Evolutionary conservation across 2,797 vertebrate genomes (phyloP), one percentile per base, ranked within the genome.

Genomic region (Molossus alvarezi): DNA sequence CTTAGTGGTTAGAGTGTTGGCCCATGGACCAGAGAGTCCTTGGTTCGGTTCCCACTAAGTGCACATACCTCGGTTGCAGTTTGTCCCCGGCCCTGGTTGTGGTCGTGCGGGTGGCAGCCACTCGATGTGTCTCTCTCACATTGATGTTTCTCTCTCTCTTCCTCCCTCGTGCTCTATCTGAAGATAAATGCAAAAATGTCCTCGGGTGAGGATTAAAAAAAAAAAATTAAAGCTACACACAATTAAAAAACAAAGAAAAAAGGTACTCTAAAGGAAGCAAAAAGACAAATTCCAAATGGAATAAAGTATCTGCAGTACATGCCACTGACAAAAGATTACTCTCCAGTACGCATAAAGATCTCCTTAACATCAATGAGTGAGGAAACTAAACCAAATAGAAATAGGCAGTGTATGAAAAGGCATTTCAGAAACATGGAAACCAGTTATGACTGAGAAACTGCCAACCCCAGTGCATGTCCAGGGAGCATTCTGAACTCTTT

Each of bases 281-380:
- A 91, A 91, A 64, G 67, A 53, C 41, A 83, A 83, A 83, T 58
- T 58, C 58, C 57, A 73, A 87, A n/a, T 62, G 57, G 69, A 73
- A 41, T n/a, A 82, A 73, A 2, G 25, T 83, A 83, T 73, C 37
- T 41, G 45, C n/a, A 53, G 5, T 83, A 73, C 8, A 53, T 15
- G 53, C 29, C n/a, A 73, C 45, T 73, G 57, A 64, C 9, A 7
- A 73, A 91, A 37, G 9, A 27, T 86, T 58, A 29, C 91, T 69
- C 77, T 11, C 7, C 58, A 45, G 67, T 67, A 86, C 10, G 57
- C 41, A 79, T 79, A 48, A 85, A 92, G 9, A 65, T 20, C 62
- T 69, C 90, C 53, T 77, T 51, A 77, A 60, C 57, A 67, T 48
- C 9, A 25, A 1, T 18, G 75, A 72, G 12, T 73, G 20, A 53